Conservation (phyloP, 2,113 vertebrate species). For the Panthera uncia region DNA sequence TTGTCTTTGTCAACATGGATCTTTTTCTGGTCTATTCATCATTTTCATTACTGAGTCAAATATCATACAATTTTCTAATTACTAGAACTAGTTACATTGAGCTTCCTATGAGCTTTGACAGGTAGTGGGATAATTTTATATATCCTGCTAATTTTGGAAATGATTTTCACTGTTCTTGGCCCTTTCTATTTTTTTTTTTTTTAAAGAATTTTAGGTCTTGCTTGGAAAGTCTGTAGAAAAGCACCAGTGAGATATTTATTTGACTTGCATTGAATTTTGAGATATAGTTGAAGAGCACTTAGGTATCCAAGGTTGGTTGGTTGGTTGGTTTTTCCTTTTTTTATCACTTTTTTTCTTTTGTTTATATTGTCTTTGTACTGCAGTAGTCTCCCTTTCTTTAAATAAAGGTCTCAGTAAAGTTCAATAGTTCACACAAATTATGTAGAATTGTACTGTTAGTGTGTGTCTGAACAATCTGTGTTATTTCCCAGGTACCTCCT, state of each 20-base stretch:
- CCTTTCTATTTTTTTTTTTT: not conserved
- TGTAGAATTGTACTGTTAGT: not conserved
- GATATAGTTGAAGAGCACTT: not conserved
- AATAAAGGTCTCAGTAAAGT: not conserved
- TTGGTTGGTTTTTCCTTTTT: not conserved
- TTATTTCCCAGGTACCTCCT: not conserved
- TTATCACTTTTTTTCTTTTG: not conserved
- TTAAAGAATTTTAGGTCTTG: not conserved
- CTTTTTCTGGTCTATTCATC: not conserved
- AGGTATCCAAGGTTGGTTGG: accelerated
- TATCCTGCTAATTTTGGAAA: not conserved
- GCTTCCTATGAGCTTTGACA: not conserved
- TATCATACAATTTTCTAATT: not conserved
- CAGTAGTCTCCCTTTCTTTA: not conserved
- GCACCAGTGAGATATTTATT: not conserved
- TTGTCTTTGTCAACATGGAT: not conserved
- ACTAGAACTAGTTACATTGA: not conserved
- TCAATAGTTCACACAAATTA: not conserved
- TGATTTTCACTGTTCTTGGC: not conserved
- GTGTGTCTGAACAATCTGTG: not conserved
- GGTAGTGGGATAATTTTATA: not conserved
- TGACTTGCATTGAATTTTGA: not conserved
- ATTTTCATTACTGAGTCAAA: not conserved
- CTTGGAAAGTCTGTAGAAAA: not conserved
- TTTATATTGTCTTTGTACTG: not conserved